Evolutionary conservation across 2,797 vertebrate species (phyloP).

Genomic region (Intellagama lesueurii): DNA sequence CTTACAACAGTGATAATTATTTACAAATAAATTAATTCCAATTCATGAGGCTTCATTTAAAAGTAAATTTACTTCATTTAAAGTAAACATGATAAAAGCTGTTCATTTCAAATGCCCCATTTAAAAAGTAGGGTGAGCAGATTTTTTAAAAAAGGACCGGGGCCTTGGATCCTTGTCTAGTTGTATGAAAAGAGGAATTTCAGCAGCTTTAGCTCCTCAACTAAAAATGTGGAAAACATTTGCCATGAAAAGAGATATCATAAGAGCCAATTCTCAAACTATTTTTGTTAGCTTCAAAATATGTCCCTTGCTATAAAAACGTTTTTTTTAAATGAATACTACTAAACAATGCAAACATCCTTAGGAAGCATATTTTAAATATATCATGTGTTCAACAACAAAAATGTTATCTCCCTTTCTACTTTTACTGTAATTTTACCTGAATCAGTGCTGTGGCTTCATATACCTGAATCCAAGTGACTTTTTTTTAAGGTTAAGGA

Average conservation of each 20-base stretch:
- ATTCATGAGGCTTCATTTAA: neutral
- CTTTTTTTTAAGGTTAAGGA: slow-evolving; percentile 24
- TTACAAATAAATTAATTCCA: neutral
- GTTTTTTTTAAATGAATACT: neutral
- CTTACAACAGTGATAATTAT: neutral
- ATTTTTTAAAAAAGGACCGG: neutral
- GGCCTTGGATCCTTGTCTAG: neutral
- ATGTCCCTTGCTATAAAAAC: neutral
- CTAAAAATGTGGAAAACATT: neutral
- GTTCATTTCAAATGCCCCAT: neutral
- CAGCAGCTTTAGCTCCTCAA: neutral
- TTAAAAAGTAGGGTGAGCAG: neutral
- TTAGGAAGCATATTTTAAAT: neutral
- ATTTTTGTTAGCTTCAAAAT: neutral
- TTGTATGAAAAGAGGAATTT: neutral
- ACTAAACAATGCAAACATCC: neutral
- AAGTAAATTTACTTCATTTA: neutral
- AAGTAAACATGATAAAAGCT: neutral
- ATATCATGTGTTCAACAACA: neutral
- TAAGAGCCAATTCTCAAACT: neutral
- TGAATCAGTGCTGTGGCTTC: neutral
- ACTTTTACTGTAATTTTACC: neutral
- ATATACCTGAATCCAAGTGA: neutral
- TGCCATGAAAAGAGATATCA: neutral
- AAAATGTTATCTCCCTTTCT: neutral